Conservation (phyloP, 2,888 invertebrate species). For the Scaptomyza caliginosa region DNA sequence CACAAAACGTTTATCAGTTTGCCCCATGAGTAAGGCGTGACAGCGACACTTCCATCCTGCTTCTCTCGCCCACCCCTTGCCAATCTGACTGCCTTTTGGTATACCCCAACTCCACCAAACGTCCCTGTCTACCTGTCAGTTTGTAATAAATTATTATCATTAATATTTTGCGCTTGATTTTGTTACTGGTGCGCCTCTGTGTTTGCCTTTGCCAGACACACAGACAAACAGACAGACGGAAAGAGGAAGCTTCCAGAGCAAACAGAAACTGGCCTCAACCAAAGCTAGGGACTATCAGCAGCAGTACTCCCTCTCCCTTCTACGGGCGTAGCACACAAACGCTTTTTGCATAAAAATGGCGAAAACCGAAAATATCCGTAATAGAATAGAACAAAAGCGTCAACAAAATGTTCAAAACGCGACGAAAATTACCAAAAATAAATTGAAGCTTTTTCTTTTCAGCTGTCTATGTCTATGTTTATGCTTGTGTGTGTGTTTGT, state of each 20-base stretch:
- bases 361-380: slow-evolving; percentile 35
- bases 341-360: slow-evolving; percentile 68
- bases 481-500: slow-evolving; percentile 29
- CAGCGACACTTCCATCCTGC: slow-evolving; percentile 23
- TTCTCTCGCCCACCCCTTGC: background rate
- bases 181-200: slow-evolving; percentile 24
- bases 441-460: slow-evolving; percentile 1
- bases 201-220: slow-evolving; percentile 31
- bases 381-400: slow-evolving; percentile 69
- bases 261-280: background rate
- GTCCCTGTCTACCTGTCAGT: slow-evolving; percentile 62
- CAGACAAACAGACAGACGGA: slow-evolving; percentile 19
- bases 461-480: slow-evolving; percentile 5
- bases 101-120: background rate
- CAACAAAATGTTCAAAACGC: slow-evolving; percentile 60
- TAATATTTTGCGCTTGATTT: slow-evolving; percentile 73
- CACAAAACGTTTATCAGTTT: slow-evolving; percentile 65
- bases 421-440: slow-evolving; percentile 50
- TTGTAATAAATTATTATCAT: slow-evolving; percentile 72
- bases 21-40: slow-evolving; percentile 38
- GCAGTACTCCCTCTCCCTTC: background rate
- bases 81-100: background rate
- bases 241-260: slow-evolving; percentile 11
- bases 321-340: slow-evolving; percentile 43
- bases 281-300: slow-evolving; percentile 12